Base-by-base conservation (phyloP, 1,140 invertebrate genomes). In the Melanaphis sacchari region DNA sequence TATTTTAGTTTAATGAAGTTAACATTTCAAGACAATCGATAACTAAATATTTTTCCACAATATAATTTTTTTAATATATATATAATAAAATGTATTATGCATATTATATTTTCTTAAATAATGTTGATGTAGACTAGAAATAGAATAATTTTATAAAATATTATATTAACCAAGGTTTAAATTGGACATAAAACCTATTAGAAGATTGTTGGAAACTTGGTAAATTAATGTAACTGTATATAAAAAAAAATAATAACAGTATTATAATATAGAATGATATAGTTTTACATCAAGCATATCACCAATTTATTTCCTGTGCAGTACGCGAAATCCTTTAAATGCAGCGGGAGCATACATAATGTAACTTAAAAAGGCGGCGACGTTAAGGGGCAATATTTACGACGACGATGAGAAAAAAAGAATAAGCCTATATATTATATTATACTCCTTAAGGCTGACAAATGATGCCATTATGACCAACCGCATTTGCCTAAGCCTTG, bases 391-490 rank as follows among this genome's bases (percentile, higher is more conserved):
- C 38, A 40, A 31, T 90, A 90, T 90, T n/a, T 41, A 66, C 22
- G 43, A 90, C 87, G n/a, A 49, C 18, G 22, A 54, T 9, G 38
- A 66, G 38, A 46, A 90, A 41, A 49, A 52, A 81, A 54, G 66
- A 52, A 93, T 84, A 93, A 93, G 91, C 91, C 24, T 46, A 46
- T 76, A n/a, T 49, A 49, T 49, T 76, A n/a, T 49, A 49, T 49
- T 76, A 76, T 87, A n/a, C 24, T 93, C 36, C 91, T 93, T 93
- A 93, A 93, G 46, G 43, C 76, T 93, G 91, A 93, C 76, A 93
- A 93, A 93, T 54, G 76, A 93, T 85, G 76, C 91, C 26, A 93
- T 93, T 84, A 82, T 52, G 41, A 85, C 46, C 76, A 38, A 40
- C 91, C 76, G 15, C 76, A 93, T 93, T 93, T 52, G 66, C 81